These are phyloP conservation scores for Hermaeophaga mercurialis DNA, from an alignment of 2,888 invertebrate species.

Conservation along the genomic window DNA sequence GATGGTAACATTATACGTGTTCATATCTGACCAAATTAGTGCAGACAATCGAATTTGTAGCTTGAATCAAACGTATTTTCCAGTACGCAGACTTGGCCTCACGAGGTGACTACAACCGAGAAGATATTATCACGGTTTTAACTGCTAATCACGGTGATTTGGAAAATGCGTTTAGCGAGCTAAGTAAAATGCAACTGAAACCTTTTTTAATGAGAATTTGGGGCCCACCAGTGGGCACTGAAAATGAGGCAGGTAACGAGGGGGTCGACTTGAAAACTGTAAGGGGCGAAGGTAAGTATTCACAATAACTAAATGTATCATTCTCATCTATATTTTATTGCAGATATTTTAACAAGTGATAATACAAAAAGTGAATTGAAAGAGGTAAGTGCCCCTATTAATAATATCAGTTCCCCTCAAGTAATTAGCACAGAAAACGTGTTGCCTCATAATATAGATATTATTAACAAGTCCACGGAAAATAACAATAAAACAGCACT, in stretches of 20 bases:
- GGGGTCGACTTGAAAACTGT: slow-evolving; percentile 48
- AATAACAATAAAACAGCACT: slow-evolving; percentile 33
- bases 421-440: slow-evolving; percentile 33
- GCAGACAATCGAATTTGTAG: too few species aligned
- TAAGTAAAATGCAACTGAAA: slow-evolving; percentile 76
- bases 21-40: too few species aligned
- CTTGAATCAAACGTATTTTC: too few species aligned
- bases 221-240: slow-evolving; percentile 74
- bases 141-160: slow-evolving; percentile 74
- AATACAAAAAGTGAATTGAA: slow-evolving; percentile 45
- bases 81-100: slow-evolving; percentile 67
- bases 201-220: slow-evolving; percentile 82
- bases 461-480: slow-evolving; percentile 13
- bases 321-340: slow-evolving; percentile 14
- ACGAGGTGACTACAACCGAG: slow-evolving; percentile 72
- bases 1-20: too few species aligned
- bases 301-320: not conserved
- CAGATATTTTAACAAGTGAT: slow-evolving; percentile 25
- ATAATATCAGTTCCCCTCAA: slow-evolving; percentile 36
- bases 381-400: slow-evolving; percentile 53
- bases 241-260: slow-evolving; percentile 66
- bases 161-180: slow-evolving; percentile 71
- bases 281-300: slow-evolving; percentile 52
- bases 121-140: slow-evolving; percentile 74
- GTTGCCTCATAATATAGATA: slow-evolving; percentile 10